phyloP scores from a whole-genome alignment of 2,113 vertebrate genomes.

The Odontophorus gujanensis region DNA sequence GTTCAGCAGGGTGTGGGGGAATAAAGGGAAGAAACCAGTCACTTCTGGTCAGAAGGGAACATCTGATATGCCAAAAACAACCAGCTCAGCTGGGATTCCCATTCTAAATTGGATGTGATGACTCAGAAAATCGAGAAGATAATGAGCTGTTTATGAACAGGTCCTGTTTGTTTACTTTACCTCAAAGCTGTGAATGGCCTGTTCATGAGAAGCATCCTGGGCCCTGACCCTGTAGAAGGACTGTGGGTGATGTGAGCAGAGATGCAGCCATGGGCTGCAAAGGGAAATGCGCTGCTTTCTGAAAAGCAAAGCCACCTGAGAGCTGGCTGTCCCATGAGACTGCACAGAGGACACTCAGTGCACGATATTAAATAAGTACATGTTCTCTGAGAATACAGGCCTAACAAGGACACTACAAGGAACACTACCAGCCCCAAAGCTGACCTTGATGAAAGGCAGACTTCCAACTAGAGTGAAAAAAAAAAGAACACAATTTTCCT shows the following conservation, averaged over 20 bases:
- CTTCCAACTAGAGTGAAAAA: conserved; percentile 10
- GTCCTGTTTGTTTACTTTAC: conserved; percentile 36
- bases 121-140: conserved; percentile 48
- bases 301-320: not conserved
- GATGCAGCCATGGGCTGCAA: not conserved
- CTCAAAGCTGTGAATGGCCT: not conserved
- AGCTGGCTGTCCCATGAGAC: fast-evolving
- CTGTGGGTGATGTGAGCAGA: not conserved
- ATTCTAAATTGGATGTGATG: conserved; percentile 22
- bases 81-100: not conserved
- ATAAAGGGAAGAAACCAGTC: conserved; percentile 39
- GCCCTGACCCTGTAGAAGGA: not conserved
- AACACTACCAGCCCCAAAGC: not conserved
- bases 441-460: conserved; percentile 7
- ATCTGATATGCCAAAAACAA: conserved; percentile 29
- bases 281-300: not conserved
- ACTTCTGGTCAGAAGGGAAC: conserved; percentile 11
- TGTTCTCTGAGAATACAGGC: too few relatives aligned
- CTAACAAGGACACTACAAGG: not conserved
- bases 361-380: not conserved
- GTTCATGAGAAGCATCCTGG: not conserved
- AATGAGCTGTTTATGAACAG: conserved; percentile 54
- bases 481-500: not conserved
- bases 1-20: not conserved
- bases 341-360: not conserved